Conservation (phyloP, 2,113 vertebrate genomes). For the Agelaius tricolor region DNA sequence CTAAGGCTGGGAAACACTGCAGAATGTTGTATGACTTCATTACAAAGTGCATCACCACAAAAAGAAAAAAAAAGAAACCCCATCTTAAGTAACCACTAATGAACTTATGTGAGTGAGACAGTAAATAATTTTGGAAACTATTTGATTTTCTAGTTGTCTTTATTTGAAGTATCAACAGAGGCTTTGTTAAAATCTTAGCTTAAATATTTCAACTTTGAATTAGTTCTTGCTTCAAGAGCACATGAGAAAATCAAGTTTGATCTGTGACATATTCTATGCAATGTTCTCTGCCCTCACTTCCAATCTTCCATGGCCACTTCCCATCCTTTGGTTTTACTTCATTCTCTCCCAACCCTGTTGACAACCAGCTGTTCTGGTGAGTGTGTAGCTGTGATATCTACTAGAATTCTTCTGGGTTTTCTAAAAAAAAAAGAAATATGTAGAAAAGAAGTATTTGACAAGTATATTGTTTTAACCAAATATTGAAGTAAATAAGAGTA, state of each 20-base stretch:
- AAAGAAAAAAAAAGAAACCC: background rate
- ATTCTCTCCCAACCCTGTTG: background rate
- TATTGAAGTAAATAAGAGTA: background rate
- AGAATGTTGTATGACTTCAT: background rate
- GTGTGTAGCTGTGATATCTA: background rate
- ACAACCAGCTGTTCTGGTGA: background rate
- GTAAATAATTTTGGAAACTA: background rate
- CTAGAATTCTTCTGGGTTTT: background rate
- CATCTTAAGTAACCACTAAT: background rate
- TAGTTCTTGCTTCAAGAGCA: background rate
- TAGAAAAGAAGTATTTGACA: background rate
- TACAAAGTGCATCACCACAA: background rate
- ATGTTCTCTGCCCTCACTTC: background rate
- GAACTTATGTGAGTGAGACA: background rate
- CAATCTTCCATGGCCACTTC: background rate
- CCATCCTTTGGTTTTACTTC: background rate
- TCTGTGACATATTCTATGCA: background rate
- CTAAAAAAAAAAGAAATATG: background rate
- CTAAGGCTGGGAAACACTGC: background rate
- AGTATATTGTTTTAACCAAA: background rate
- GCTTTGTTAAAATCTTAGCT: background rate
- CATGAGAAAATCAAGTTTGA: background rate
- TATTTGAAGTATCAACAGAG: background rate
- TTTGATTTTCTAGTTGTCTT: slow-evolving; percentile 45
- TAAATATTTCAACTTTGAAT: slow-evolving; percentile 15